A percentile compares a stretch with the other conserved stretches of the same genome.
Conservation (phyloP, 2,797 vertebrate species). For the Clarias pachynema region DNA sequence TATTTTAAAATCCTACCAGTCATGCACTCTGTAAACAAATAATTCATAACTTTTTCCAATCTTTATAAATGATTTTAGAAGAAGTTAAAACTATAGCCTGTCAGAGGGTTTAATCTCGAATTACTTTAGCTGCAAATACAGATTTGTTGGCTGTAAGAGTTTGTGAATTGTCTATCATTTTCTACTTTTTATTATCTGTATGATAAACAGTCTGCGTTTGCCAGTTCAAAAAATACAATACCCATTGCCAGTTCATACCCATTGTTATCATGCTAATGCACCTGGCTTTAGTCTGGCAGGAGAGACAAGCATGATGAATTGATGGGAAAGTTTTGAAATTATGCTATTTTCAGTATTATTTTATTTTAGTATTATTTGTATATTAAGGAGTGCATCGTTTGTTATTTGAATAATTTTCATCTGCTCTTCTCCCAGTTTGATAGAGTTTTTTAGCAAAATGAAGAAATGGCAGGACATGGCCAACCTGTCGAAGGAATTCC, state of each 20-base stretch:
- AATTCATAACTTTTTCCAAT: not conserved
- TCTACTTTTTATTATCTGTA: not conserved
- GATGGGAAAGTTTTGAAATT: not conserved
- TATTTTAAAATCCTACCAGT: not conserved
- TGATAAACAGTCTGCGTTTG: not conserved
- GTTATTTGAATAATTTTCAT: not conserved
- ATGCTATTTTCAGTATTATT: not conserved
- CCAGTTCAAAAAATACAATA: not conserved
- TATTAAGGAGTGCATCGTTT: not conserved
- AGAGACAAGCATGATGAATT: not conserved
- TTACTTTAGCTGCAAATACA: not conserved
- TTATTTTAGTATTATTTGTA: not conserved
- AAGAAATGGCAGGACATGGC: constrained; percentile 98
- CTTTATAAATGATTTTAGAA: not conserved
- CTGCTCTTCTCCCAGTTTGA: constrained; percentile 74
- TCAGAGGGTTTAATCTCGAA: not conserved
- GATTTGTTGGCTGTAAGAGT: not conserved
- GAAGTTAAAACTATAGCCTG: not conserved
- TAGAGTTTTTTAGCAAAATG: constrained; percentile 96
- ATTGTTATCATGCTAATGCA: no score
- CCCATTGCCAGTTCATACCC: not conserved
- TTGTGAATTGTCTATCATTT: not conserved
- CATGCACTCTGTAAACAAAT: not conserved
- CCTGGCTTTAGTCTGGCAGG: not conserved
- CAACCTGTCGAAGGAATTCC: constrained; percentile 84